Conservation (phyloP, 1,140 invertebrate genomes). For the Formica selysi region DNA sequence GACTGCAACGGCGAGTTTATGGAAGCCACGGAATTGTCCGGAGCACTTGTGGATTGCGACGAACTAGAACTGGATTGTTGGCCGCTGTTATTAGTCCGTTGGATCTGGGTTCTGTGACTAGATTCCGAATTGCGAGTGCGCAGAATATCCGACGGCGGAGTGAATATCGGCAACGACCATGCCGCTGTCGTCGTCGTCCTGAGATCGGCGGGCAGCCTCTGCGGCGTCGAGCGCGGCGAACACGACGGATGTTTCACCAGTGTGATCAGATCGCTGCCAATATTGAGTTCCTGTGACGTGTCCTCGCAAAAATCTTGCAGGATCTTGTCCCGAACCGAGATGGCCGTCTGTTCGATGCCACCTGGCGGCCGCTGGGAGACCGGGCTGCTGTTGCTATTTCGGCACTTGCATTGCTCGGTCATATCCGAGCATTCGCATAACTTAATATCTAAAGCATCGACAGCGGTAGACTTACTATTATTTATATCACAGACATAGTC, state of each 20-base stretch:
- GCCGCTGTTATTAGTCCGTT: constrained; percentile 34
- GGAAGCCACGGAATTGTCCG: constrained; percentile 79
- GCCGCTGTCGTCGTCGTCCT: constrained; percentile 68
- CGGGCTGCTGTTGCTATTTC: constrained; percentile 61
- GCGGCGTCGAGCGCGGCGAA: constrained; percentile 83
- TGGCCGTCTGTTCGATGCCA: constrained; percentile 77
- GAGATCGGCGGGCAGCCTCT: constrained; percentile 82
- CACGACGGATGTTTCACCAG: constrained; percentile 84
- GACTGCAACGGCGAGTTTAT: constrained; percentile 82
- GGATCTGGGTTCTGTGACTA: constrained; percentile 76
- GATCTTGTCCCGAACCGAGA: constrained; percentile 85
- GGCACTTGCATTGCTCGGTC: constrained; percentile 76
- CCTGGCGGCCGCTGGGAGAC: constrained; percentile 38
- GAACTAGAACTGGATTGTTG: constrained; percentile 75
- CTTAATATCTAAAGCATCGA: constrained; percentile 76
- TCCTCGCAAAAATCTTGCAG: constrained; percentile 85
- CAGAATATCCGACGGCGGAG: constrained; percentile 84
- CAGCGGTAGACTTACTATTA: constrained; percentile 78
- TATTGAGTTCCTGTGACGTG: constrained; percentile 84
- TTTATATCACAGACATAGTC: constrained; percentile 83
- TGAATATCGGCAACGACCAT: constrained; percentile 80
- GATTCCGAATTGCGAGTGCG: constrained; percentile 84
- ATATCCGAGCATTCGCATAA: constrained; percentile 78
- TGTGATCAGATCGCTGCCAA: constrained; percentile 83
- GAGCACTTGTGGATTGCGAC: constrained; percentile 80